A percentile compares a stretch with the other conserved stretches of the same genome.
phyloP scores from a whole-genome alignment of 2,888 invertebrate species.

The Unio delphinus region DNA sequence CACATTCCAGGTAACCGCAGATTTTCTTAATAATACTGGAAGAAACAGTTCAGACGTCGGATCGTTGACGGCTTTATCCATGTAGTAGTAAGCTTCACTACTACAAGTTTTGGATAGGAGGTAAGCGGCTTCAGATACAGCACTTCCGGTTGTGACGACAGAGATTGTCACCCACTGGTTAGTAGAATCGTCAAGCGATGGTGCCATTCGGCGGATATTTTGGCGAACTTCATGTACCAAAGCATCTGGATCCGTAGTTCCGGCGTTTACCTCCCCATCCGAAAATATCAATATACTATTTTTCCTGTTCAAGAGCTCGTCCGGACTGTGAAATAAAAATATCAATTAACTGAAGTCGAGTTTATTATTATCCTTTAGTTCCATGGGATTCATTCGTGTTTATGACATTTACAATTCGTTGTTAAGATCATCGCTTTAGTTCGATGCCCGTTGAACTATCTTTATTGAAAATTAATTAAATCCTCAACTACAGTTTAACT shows the following conservation, averaged over 20 bases:
- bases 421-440: no score
- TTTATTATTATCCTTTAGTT: no score
- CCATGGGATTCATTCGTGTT: no score
- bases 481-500: no score
- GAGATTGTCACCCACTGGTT: constrained; percentile 63
- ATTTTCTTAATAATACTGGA: constrained; percentile 57
- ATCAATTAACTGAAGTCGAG: not conserved
- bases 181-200: constrained; percentile 42
- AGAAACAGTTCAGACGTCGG: constrained; percentile 58
- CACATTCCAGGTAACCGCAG: constrained; percentile 57
- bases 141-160: constrained; percentile 57
- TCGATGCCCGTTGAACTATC: no score
- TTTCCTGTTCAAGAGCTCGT: constrained; percentile 34
- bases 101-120: constrained; percentile 60
- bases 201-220: constrained; percentile 47
- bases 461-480: no score
- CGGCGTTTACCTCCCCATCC: constrained; percentile 66
- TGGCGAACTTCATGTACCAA: constrained; percentile 55
- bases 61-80: constrained; percentile 51
- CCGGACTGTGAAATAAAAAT: constrained; percentile 23
- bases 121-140: constrained; percentile 57
- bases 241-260: constrained; percentile 46
- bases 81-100: constrained; percentile 63
- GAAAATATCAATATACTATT: constrained; percentile 64
- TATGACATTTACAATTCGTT: no score